Evolutionary conservation across 1,140 invertebrate genomes (phyloP), one percentile per base, ranked within the genome.

Genomic region (Helicoverpa zea): DNA sequence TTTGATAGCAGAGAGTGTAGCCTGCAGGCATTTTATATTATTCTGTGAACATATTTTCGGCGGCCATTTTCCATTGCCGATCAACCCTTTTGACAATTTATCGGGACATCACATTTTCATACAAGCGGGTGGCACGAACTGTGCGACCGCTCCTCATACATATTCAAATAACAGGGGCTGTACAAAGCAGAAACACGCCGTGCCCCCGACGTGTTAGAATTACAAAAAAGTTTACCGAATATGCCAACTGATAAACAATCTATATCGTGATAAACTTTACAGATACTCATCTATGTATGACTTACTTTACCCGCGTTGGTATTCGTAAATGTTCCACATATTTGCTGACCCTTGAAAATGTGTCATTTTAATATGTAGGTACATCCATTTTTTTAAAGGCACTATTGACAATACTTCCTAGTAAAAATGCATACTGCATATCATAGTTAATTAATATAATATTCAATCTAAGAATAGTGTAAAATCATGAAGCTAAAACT

Each of bases 91-190:
- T 93, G 90, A 92, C 93, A 93, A 93, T 93, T 94, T 94, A 93
- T 92, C 92, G 92, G 89, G 83, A 90, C 90, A 92, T 93, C 90
- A 93, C 92, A 94, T 94, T 94, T 94, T 94, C 91, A 94, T 93
- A 92, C 81, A 91, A 86, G 87, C 89, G 85, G 83, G 87, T 77
- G 84, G 88, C 90, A 88, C 89, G 89, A 89, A 87, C 87, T 82
- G 79, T 83, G 87, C 88, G 88, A 86, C 90, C 87, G 84, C 86
- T 83, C 72, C 90, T 94, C 93, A 92, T 94, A 92, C 93, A 94
- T 94, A 94, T 94, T 94, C 93, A 94, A 93, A 93, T 90, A 90
- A 88, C 87, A 80, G 80, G 87, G 84, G 84, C 88, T 87, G 86
- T 91, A 92, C 89, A 93, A 92, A 93, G 89, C 92, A 91, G 90